A percentile compares a stretch with the other conserved stretches of the same genome.
Evolutionary conservation across 2,113 vertebrate genomes (phyloP).

Genomic region (Anthoscopus minutus): DNA sequence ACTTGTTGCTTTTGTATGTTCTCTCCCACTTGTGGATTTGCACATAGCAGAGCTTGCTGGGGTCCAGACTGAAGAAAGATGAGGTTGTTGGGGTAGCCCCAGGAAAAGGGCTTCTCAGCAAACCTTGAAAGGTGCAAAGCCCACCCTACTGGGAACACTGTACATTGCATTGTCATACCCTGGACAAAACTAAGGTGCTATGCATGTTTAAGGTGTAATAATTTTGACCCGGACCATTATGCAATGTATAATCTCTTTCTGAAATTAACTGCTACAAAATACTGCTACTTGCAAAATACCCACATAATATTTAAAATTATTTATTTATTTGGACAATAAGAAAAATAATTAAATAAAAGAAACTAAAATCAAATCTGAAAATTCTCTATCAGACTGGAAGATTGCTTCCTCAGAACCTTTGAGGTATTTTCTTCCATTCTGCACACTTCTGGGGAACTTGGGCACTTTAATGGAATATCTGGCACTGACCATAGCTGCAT

Average conservation of each 20-base stretch:
- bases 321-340: background rate
- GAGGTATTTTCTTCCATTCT: background rate
- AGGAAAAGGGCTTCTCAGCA: background rate
- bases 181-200: background rate
- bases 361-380: background rate
- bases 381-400: background rate
- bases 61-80: background rate
- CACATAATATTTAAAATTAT: background rate
- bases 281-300: background rate
- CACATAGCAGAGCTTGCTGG: background rate
- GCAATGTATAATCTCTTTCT: background rate
- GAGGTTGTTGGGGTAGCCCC: background rate
- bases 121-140: background rate
- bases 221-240: background rate
- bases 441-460: background rate
- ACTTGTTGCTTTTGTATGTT: background rate
- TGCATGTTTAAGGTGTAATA: background rate
- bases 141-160: accelerated
- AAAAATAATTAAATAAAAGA: background rate
- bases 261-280: background rate
- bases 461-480: background rate
- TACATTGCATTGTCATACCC: background rate
- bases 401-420: background rate
- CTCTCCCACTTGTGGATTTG: background rate
- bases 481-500: background rate